Percentiles rank a stretch among this genome's conserved stretches.
These are phyloP conservation scores for Drosophila pseudoananassae DNA, from an alignment of 1,140 invertebrate genomes.

Conservation along the genomic window DNA sequence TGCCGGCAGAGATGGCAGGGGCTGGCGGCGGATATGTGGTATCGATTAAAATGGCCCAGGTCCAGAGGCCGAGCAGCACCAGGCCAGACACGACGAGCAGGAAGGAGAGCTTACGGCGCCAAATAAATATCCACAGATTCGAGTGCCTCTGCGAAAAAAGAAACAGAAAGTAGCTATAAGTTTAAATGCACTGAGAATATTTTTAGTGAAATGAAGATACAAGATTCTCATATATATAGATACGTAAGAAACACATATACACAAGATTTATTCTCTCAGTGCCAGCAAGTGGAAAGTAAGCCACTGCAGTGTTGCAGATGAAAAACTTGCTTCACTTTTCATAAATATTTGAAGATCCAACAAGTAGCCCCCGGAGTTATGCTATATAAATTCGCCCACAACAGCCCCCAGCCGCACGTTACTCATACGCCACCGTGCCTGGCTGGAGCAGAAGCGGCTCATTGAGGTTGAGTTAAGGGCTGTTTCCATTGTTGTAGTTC, in stretches of 20 bases:
- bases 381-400: slow-evolving; percentile 55
- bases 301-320: slow-evolving; percentile 24
- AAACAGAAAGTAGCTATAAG: slow-evolving; percentile 3
- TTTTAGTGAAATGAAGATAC: not conserved
- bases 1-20: slow-evolving; percentile 1
- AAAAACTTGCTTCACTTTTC: slow-evolving; percentile 46
- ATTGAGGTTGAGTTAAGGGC: slow-evolving; percentile 74
- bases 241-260: no score
- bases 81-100: slow-evolving; percentile 64
- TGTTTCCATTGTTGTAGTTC: slow-evolving; percentile 43
- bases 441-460: slow-evolving; percentile 32
- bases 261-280: slow-evolving; percentile 6
- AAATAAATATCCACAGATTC: slow-evolving; percentile 77
- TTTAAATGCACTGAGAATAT: not conserved
- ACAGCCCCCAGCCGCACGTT: slow-evolving; percentile 44
- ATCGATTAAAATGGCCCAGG: slow-evolving; percentile 78
- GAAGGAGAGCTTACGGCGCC: slow-evolving; percentile 80
- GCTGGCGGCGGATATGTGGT: slow-evolving; percentile 43
- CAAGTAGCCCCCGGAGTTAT: slow-evolving; percentile 74
- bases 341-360: slow-evolving; percentile 79
- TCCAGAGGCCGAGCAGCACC: slow-evolving; percentile 72
- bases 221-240: not conserved
- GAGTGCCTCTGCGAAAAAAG: slow-evolving; percentile 74
- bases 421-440: slow-evolving; percentile 69
- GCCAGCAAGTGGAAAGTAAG: slow-evolving; percentile 8